phyloP scores from a whole-genome alignment of 1,140 invertebrate species.

The Lucilia cuprina region DNA sequence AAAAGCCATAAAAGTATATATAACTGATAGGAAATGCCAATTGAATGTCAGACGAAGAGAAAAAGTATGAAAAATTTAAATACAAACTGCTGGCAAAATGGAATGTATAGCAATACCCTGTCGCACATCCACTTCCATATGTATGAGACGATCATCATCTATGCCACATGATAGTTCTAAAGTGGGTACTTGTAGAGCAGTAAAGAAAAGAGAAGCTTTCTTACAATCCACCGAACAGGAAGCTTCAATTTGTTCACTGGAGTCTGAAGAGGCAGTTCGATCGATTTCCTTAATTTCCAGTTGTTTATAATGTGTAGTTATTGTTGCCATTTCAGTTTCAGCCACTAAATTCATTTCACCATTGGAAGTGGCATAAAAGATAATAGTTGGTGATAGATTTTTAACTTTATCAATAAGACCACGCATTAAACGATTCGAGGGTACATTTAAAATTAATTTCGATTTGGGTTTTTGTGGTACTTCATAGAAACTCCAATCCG shows the following conservation, averaged over 20 bases:
- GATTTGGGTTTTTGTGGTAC: conserved; percentile 78
- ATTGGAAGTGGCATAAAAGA: conserved; percentile 72
- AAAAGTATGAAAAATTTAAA: not conserved
- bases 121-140: conserved; percentile 54
- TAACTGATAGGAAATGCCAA: not conserved
- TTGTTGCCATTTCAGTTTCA: conserved; percentile 76
- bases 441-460: conserved; percentile 81
- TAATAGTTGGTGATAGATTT: conserved; percentile 73
- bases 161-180: conserved; percentile 54
- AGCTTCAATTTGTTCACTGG: conserved; percentile 41
- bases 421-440: conserved; percentile 75
- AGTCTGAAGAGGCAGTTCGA: not conserved
- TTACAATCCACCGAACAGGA: conserved; percentile 57
- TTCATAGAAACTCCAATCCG: conserved; percentile 77
- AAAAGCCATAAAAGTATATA: conserved; percentile 5
- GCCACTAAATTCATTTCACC: conserved; percentile 78
- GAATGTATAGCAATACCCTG: conserved; percentile 53
- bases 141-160: conserved; percentile 50
- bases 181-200: conserved; percentile 53
- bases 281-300: conserved; percentile 60
- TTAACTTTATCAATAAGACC: conserved; percentile 83
- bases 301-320: conserved; percentile 79
- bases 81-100: conserved; percentile 55
- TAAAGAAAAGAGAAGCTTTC: conserved; percentile 55
- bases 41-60: not conserved